A percentile compares a stretch with the other conserved stretches of the same genome.
These are phyloP conservation scores for Hofmannophila pseudospretella DNA, from an alignment of 2,888 invertebrate species.

Conservation along the genomic window DNA sequence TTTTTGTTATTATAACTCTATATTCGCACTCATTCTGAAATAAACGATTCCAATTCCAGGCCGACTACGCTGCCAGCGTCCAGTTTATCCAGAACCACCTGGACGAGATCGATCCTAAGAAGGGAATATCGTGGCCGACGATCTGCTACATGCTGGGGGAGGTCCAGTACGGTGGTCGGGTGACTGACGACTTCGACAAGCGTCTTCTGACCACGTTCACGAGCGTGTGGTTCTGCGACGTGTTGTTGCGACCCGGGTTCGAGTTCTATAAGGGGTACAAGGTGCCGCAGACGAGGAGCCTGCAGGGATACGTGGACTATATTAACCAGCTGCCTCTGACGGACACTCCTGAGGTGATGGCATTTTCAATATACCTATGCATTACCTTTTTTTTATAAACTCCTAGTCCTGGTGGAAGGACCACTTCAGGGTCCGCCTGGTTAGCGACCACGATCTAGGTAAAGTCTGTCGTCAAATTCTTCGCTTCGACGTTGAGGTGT, in stretches of 20 bases:
- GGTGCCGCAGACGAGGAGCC: conserved; percentile 90
- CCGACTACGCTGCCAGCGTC: conserved; percentile 96
- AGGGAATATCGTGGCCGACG: conserved; percentile 98
- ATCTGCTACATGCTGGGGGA: conserved; percentile 98
- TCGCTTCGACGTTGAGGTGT: no score
- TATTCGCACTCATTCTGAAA: no score
- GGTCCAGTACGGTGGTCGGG: conserved; percentile 91
- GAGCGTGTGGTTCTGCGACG: conserved; percentile 96
- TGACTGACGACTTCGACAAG: conserved; percentile 98
- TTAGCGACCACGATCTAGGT: no score
- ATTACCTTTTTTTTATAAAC: background rate
- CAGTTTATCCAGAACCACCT: conserved; percentile 98
- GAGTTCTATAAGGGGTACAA: conserved; percentile 96
- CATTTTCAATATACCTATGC: background rate
- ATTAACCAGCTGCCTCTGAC: conserved; percentile 90
- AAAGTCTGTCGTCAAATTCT: no score
- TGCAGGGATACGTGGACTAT: conserved; percentile 88
- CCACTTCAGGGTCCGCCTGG: no score
- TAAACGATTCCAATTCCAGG: no score
- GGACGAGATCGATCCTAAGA: conserved; percentile 97
- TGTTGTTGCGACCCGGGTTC: conserved; percentile 90
- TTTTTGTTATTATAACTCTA: no score
- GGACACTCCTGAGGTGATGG: conserved; percentile 91
- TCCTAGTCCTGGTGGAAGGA: no score
- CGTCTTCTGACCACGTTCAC: conserved; percentile 94